Percentiles rank a stretch among this genome's conserved stretches.
These are phyloP conservation scores for Chroicocephalus ridibundus DNA, from an alignment of 2,113 vertebrate species.

Conservation along the genomic window DNA sequence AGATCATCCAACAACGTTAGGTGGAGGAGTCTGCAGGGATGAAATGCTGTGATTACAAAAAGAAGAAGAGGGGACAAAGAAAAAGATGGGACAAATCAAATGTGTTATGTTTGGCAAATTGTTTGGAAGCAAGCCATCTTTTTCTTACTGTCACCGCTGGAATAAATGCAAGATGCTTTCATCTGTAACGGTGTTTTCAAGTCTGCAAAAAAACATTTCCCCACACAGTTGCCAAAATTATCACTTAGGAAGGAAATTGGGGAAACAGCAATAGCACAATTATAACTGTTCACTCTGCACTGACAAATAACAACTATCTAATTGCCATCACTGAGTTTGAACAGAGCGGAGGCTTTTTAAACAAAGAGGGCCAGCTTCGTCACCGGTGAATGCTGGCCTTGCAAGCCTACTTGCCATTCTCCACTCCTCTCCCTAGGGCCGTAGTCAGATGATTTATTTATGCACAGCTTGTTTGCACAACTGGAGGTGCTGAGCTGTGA, in stretches of 20 bases:
- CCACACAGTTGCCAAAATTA: neutral
- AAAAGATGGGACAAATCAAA: neutral
- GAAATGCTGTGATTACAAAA: neutral
- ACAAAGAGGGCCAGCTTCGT: neutral
- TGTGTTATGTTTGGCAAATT: slow-evolving; percentile 5
- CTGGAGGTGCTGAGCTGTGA: neutral
- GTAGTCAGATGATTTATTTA: neutral
- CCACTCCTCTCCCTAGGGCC: neutral
- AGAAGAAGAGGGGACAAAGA: neutral
- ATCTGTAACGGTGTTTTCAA: neutral
- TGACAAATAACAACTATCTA: neutral
- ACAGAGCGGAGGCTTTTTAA: neutral
- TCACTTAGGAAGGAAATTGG: neutral
- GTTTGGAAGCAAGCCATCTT: slow-evolving; percentile 27
- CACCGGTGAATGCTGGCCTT: rapidly evolving
- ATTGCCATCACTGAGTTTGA: neutral
- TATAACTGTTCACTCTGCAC: neutral
- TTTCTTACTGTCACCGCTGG: neutral
- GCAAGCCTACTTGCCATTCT: neutral
- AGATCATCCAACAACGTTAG: slow-evolving; percentile 3
- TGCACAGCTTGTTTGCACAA: neutral
- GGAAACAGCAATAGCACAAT: neutral
- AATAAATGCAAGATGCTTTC: slow-evolving; percentile 8
- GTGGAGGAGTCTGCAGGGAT: neutral
- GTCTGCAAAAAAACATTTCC: neutral